Conservation (phyloP, 2,113 vertebrate genomes). For the Siniperca chuatsi region DNA sequence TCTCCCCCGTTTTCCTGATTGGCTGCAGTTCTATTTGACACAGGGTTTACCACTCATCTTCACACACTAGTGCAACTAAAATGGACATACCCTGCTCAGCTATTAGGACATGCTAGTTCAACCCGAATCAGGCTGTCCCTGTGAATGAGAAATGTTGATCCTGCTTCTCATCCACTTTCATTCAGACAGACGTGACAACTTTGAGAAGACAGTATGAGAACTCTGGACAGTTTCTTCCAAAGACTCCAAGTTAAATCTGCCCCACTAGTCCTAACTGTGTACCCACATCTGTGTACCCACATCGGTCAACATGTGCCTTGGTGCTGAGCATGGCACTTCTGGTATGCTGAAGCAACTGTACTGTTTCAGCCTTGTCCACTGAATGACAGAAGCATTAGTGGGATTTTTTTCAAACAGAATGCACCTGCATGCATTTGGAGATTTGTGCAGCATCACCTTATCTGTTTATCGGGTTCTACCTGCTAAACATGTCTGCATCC, state of each 20-base stretch:
- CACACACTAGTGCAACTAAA: neutral
- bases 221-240: neutral
- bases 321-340: neutral
- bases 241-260: neutral
- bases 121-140: neutral
- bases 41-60: neutral
- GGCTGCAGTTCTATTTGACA: neutral
- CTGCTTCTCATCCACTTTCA: conserved; percentile 3
- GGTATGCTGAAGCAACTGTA: no score
- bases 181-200: neutral
- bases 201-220: neutral
- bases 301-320: neutral
- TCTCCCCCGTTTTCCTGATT: neutral
- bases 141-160: neutral
- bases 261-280: neutral
- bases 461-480: conserved; percentile 39
- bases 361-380: neutral
- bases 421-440: neutral
- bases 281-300: neutral
- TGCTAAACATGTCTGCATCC: conserved; percentile 5
- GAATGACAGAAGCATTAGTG: neutral
- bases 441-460: conserved; percentile 10
- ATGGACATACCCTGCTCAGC: neutral
- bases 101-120: conserved; percentile 10
- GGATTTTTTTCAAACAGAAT: neutral